Percentiles rank a stretch among this genome's conserved stretches.
Conservation (phyloP, 2,797 vertebrate species). For the Champsocephalus gunnari region DNA sequence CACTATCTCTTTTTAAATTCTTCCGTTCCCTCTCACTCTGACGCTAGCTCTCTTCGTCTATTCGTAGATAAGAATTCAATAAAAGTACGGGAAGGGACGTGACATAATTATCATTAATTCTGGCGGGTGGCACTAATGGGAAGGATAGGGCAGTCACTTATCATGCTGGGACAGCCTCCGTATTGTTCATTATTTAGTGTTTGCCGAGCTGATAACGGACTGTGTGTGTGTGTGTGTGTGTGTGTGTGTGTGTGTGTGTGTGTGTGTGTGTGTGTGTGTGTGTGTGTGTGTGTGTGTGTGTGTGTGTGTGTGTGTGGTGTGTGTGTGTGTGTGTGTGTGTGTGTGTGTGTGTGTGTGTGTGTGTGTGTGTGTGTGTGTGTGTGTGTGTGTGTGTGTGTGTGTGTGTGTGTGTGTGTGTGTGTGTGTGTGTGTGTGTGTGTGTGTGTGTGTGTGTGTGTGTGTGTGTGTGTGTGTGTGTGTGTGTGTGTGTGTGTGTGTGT, state of each 20-base stretch:
- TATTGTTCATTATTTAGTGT: slow-evolving; percentile 97
- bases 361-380: slow-evolving; percentile 14
- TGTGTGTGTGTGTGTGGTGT: slow-evolving; percentile 16
- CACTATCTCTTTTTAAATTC: slow-evolving; percentile 70
- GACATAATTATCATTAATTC: slow-evolving; percentile 97
- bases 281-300: slow-evolving; percentile 46
- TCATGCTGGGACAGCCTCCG: slow-evolving; percentile 90
- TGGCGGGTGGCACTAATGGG: slow-evolving; percentile 88
- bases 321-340: slow-evolving; percentile 32
- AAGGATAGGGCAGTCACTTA: slow-evolving; percentile 88
- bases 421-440: slow-evolving; percentile 22
- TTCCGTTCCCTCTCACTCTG: slow-evolving; percentile 52
- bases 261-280: background rate
- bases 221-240: slow-evolving; percentile 40
- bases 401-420: slow-evolving; percentile 32
- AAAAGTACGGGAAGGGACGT: slow-evolving; percentile 85
- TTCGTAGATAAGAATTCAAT: slow-evolving; percentile 94
- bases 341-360: slow-evolving; percentile 28
- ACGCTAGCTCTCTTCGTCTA: slow-evolving; percentile 61
- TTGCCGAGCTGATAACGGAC: slow-evolving; percentile 92
- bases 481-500: slow-evolving; percentile 45
- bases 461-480: slow-evolving; percentile 14
- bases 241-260: slow-evolving; percentile 7
- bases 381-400: slow-evolving; percentile 25
- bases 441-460: background rate